These are phyloP conservation scores for Temnothorax unifasciatus DNA, from an alignment of 2,888 invertebrate genomes.

Conservation along the genomic window DNA sequence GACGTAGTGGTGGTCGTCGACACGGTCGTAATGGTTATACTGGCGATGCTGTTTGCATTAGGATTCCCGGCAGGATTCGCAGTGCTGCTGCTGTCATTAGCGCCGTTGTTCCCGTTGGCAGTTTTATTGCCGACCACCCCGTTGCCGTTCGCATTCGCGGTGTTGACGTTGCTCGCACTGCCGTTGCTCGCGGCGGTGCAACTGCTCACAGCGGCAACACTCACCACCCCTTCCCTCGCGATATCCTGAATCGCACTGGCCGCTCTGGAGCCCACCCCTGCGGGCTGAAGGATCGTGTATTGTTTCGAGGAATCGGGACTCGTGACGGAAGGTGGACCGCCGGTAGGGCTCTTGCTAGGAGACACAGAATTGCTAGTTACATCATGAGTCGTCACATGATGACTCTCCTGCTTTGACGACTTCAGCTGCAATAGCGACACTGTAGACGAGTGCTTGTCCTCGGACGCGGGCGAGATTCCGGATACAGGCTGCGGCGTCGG, in stretches of 20 bases:
- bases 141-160: constrained; percentile 82
- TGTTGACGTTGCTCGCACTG: constrained; percentile 81
- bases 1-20: constrained; percentile 79
- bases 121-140: constrained; percentile 69
- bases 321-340: constrained; percentile 85
- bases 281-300: constrained; percentile 95
- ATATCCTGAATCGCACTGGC: constrained; percentile 94
- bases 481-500: constrained; percentile 82
- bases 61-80: constrained; percentile 52
- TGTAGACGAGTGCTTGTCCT: constrained; percentile 85
- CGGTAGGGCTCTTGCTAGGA: constrained; percentile 74
- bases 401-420: constrained; percentile 84
- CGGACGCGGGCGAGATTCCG: constrained; percentile 79
- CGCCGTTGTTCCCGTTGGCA: constrained; percentile 66
- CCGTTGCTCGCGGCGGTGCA: constrained; percentile 76
- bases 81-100: constrained; percentile 61
- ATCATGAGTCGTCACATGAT: constrained; percentile 74
- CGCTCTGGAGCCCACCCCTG: constrained; percentile 92
- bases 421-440: constrained; percentile 87
- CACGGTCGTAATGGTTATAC: constrained; percentile 78
- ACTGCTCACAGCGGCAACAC: constrained; percentile 88
- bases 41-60: constrained; percentile 64
- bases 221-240: constrained; percentile 89
- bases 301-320: constrained; percentile 90
- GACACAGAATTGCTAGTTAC: constrained; percentile 76